Evolutionary conservation across 2,888 invertebrate genomes (phyloP).

Genomic region (Patella ulyssiponensis): DNA sequence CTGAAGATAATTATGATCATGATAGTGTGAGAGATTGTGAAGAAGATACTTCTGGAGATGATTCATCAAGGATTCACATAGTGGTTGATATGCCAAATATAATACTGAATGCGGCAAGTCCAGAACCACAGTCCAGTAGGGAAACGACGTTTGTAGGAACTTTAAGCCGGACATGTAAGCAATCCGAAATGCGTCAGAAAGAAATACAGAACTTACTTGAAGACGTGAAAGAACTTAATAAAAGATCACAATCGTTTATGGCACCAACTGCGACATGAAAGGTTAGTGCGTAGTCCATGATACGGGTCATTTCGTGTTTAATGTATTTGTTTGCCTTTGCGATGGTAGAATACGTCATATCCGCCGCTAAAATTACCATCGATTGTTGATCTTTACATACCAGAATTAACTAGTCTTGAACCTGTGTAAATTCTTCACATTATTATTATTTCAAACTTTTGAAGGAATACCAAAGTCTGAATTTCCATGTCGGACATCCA

Average conservation of each 20-base stretch:
- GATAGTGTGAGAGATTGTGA: slow-evolving; percentile 37
- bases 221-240: slow-evolving; percentile 60
- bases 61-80: slow-evolving; percentile 36
- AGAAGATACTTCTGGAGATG: neutral
- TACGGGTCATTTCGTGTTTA: no score
- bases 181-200: slow-evolving; percentile 55
- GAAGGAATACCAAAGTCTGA: no score
- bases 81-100: slow-evolving; percentile 61
- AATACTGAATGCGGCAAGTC: slow-evolving; percentile 53
- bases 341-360: no score
- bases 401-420: no score
- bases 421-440: no score
- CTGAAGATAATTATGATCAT: slow-evolving; percentile 42
- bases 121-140: slow-evolving; percentile 27
- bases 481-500: no score
- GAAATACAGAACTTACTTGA: slow-evolving; percentile 60
- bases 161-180: slow-evolving; percentile 53
- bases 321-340: no score
- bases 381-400: no score
- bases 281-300: no score
- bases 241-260: slow-evolving; percentile 32
- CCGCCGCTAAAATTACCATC: no score
- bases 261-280: no score
- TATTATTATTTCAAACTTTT: no score
- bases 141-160: slow-evolving; percentile 16